These are phyloP conservation scores for Phragmatobia fuliginosa DNA, from an alignment of 2,888 invertebrate species.

Conservation along the genomic window DNA sequence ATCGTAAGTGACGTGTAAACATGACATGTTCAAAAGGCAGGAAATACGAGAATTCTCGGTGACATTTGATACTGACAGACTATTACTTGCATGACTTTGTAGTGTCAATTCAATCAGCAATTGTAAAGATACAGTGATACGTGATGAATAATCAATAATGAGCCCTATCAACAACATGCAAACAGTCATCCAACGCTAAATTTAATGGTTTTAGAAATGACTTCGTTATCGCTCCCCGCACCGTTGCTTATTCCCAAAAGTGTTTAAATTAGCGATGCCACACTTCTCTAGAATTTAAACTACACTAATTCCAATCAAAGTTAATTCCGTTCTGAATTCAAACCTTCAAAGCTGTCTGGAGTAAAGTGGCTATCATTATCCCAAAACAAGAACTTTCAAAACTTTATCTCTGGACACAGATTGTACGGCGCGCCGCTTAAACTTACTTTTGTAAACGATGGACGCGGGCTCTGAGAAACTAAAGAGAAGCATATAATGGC, in stretches of 20 bases:
- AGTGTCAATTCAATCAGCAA: background rate
- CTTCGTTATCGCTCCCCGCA: background rate
- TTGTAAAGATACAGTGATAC: background rate
- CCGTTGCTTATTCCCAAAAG: background rate
- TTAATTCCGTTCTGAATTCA: background rate
- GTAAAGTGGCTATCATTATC: background rate
- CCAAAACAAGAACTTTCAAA: constrained; percentile 2
- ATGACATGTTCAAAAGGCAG: background rate
- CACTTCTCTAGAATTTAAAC: background rate
- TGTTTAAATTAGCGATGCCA: background rate
- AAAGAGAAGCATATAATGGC: background rate
- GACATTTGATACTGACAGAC: background rate
- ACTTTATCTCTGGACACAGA: background rate
- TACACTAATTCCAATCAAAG: background rate
- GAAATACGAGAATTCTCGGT: background rate
- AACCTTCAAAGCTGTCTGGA: background rate
- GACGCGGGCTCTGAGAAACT: background rate
- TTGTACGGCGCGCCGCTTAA: background rate
- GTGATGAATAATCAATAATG: background rate
- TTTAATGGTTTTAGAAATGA: background rate
- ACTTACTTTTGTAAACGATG: constrained; percentile 1
- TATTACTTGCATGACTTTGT: background rate
- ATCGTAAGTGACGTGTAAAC: background rate
- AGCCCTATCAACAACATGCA: background rate
- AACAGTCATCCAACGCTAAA: background rate